phyloP scores from a whole-genome alignment of 35 echinoderm and acorn worm species.

The Lytechinus pictus region DNA sequence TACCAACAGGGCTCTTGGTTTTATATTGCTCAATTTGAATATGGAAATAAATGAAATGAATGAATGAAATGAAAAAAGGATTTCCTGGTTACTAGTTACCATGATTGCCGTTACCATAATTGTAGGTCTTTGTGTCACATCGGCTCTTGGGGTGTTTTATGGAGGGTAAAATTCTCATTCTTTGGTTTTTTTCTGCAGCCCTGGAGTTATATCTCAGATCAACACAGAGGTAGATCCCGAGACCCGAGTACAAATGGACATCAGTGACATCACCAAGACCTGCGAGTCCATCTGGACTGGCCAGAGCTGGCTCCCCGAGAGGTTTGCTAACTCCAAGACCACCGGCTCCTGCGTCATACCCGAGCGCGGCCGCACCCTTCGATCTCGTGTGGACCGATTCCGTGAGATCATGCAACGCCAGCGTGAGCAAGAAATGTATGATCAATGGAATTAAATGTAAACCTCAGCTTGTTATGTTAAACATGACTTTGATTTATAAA shows the following conservation, averaged over 20 bases:
- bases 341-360: slow-evolving; percentile 56
- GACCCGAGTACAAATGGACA: background rate
- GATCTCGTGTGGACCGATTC: slow-evolving; percentile 29
- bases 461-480: background rate
- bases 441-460: background rate
- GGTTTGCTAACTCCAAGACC: slow-evolving; percentile 61
- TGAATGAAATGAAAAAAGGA: too few species aligned
- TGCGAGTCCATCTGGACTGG: slow-evolving; percentile 84
- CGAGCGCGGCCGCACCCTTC: background rate
- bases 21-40: too few species aligned
- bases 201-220: background rate
- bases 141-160: background rate
- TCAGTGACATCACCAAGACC: slow-evolving; percentile 23
- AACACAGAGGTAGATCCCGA: background rate
- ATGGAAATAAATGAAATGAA: too few species aligned
- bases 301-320: slow-evolving; percentile 69
- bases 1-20: too few species aligned
- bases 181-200: background rate
- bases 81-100: background rate
- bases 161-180: too few species aligned
- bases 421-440: background rate
- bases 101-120: background rate
- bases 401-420: slow-evolving; percentile 24
- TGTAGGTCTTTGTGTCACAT: background rate
- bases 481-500: background rate